Conservation (phyloP, 2,797 vertebrate species). For the Chloroceryle inda region DNA sequence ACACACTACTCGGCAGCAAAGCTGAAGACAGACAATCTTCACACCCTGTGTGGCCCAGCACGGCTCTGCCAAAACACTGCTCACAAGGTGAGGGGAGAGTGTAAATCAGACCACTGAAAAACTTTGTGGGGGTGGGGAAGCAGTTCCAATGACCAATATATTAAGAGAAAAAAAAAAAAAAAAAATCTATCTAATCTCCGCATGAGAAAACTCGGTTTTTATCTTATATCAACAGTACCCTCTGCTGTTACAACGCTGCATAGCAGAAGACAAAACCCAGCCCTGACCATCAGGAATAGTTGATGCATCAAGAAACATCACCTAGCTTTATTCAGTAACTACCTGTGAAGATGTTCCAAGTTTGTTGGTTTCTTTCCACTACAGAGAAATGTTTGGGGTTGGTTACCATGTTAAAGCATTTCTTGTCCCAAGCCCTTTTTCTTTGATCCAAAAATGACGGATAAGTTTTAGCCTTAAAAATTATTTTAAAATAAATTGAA, state of each 20-base stretch:
- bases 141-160: neutral
- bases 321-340: neutral
- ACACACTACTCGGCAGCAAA: neutral
- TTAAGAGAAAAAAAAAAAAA: neutral
- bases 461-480: neutral
- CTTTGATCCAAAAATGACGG: neutral
- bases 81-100: neutral
- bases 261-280: neutral
- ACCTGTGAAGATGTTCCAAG: neutral
- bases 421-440: neutral
- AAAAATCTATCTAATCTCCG: neutral
- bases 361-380: neutral
- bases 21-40: neutral
- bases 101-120: neutral
- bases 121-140: neutral
- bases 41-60: neutral
- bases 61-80: neutral
- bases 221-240: conserved; percentile 63
- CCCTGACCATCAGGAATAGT: neutral
- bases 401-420: neutral
- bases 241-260: conserved; percentile 48
- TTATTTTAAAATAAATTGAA: neutral
- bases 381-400: neutral
- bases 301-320: neutral
- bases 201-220: neutral